Evolutionary conservation across 92 coral and sea anemone species (phyloP).

Genomic region (Zoanthus solanderi): DNA sequence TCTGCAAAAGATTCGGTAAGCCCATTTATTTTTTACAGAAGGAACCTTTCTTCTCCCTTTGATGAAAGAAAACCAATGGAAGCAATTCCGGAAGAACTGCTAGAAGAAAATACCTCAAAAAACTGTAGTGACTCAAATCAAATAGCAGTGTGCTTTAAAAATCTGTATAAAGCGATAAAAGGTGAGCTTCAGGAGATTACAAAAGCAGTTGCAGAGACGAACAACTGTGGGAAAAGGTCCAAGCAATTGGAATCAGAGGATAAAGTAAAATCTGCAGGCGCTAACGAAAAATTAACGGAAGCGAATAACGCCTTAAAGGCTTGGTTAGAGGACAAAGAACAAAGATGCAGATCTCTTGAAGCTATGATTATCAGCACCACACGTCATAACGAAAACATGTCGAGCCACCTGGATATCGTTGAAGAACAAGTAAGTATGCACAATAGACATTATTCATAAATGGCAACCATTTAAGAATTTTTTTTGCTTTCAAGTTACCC

Average conservation of each 20-base stretch:
- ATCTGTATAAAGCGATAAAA: neutral
- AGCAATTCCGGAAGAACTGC: conserved; percentile 12
- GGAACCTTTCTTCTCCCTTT: neutral
- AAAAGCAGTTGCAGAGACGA: neutral
- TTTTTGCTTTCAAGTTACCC: no score
- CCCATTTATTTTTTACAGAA: neutral
- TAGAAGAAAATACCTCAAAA: conserved; percentile 6
- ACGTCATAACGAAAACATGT: conserved; percentile 33
- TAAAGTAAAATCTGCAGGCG: neutral
- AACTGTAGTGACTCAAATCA: neutral
- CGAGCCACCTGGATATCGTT: conserved; percentile 16
- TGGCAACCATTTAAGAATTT: neutral
- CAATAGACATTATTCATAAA: neutral
- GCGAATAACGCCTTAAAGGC: conserved; percentile 19
- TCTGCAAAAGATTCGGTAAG: neutral
- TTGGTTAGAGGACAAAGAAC: conserved; percentile 45
- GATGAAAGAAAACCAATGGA: conserved; percentile 22
- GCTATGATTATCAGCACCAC: conserved; percentile 45
- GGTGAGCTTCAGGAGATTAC: conserved; percentile 16
- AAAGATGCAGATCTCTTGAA: conserved; percentile 31
- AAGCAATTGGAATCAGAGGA: neutral
- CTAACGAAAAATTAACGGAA: neutral
- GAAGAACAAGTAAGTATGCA: conserved; percentile 25
- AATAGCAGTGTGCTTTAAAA: neutral
- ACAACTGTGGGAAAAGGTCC: neutral